Conservation (phyloP, 2,113 vertebrate species). For the Emydura subglobosa region DNA sequence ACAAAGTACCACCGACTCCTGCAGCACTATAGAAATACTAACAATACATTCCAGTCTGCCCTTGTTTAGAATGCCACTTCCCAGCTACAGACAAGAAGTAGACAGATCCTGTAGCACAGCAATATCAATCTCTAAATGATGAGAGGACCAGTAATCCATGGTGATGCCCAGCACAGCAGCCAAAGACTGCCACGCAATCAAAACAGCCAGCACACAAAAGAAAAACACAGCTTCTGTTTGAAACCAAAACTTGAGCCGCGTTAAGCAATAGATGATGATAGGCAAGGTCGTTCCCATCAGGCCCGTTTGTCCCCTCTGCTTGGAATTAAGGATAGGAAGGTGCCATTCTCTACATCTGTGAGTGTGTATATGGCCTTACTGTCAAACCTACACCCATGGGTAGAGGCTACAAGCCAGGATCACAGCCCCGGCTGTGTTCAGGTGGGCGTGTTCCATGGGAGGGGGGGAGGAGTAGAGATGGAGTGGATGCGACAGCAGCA, state of each 20-base stretch:
- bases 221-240: background rate
- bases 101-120: background rate
- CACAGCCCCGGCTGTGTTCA: fast-evolving
- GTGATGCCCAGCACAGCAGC: background rate
- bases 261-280: fast-evolving
- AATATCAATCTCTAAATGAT: fast-evolving
- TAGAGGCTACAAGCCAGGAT: background rate
- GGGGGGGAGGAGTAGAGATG: too few relatives aligned
- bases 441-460: background rate
- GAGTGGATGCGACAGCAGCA: too few relatives aligned
- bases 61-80: background rate
- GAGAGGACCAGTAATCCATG: background rate
- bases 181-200: background rate
- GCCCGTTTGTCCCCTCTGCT: background rate
- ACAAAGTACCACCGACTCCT: background rate
- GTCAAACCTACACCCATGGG: fast-evolving
- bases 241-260: background rate
- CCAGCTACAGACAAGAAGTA: background rate
- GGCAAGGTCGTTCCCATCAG: background rate
- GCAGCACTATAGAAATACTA: fast-evolving
- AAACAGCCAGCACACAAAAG: conserved; percentile 30
- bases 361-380: fast-evolving
- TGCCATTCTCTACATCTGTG: fast-evolving
- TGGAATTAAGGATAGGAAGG: background rate
- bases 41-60: background rate